Evolutionary conservation across 2,113 vertebrate species (phyloP).

Genomic region (Megaptera novaeangliae): DNA sequence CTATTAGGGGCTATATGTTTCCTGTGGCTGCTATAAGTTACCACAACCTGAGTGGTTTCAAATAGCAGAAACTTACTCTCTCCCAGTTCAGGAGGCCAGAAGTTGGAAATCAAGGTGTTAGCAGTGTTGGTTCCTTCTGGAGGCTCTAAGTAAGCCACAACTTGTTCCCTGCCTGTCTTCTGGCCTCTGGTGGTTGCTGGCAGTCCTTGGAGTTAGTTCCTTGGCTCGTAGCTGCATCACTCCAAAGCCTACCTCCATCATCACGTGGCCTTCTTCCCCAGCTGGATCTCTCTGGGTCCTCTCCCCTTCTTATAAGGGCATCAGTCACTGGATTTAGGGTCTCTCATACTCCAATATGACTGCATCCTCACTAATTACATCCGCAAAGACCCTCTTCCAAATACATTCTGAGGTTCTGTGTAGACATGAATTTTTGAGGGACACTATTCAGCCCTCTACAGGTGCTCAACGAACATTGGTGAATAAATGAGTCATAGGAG

Average conservation of each 20-base stretch:
- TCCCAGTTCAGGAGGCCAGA: not conserved
- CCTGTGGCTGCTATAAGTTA: not conserved
- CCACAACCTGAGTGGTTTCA: not conserved
- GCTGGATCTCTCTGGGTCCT: not conserved
- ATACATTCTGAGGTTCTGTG: not conserved
- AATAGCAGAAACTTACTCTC: not conserved
- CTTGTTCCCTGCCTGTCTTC: not conserved
- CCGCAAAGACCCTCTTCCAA: not conserved
- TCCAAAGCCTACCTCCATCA: rapidly evolving
- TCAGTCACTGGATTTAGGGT: not conserved
- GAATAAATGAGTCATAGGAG: not conserved
- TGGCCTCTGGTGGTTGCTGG: not conserved
- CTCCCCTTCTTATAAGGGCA: not conserved
- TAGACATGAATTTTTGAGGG: not conserved
- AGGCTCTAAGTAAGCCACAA: not conserved
- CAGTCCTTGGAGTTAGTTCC: not conserved
- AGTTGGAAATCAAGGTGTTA: not conserved
- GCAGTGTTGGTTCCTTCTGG: not conserved
- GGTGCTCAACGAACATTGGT: not conserved
- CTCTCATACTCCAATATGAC: not conserved
- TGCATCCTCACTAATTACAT: not conserved
- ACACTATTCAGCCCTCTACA: not conserved
- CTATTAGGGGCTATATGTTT: not conserved
- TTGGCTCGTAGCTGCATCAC: not conserved
- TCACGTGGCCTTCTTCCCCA: rapidly evolving